Percentiles rank a stretch among this genome's conserved stretches.
Evolutionary conservation across 2,797 vertebrate genomes (phyloP).

Genomic region (Phoebastria nigripes): DNA sequence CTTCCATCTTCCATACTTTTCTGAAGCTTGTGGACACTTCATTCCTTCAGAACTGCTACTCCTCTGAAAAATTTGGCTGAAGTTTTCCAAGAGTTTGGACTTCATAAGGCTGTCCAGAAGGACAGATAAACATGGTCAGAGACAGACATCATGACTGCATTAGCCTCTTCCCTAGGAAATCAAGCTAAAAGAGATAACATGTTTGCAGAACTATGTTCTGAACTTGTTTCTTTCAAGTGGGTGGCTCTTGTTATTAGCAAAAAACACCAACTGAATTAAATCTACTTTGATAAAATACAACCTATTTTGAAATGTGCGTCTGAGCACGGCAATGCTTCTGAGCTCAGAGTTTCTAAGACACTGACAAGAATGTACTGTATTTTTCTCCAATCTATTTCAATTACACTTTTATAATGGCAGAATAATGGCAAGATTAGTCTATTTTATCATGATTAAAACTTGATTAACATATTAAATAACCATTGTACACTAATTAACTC

Average conservation of each 20-base stretch:
- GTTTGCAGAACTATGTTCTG: not conserved
- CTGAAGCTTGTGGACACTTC: not conserved
- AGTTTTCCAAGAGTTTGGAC: not conserved
- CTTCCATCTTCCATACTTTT: not conserved
- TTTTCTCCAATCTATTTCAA: conserved; percentile 53
- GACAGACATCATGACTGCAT: not conserved
- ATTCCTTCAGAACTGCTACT: not conserved
- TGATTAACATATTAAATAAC: conserved; percentile 66
- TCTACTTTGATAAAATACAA: not conserved
- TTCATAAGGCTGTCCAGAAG: not conserved
- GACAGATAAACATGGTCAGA: not conserved
- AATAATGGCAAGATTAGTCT: conserved; percentile 53
- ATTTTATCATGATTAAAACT: conserved; percentile 63
- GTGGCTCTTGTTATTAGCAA: not conserved
- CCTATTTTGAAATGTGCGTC: not conserved
- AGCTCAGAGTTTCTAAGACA: not conserved
- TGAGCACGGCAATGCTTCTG: not conserved
- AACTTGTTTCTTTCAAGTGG: not conserved
- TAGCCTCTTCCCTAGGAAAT: not conserved
- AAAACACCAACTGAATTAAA: not conserved
- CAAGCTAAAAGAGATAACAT: not conserved
- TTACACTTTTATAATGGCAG: conserved; percentile 44
- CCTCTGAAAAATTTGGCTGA: not conserved
- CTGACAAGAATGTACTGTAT: not conserved
- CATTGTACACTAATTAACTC: conserved; percentile 60